These are phyloP conservation scores for Drosophila nannoptera DNA, from an alignment of 1,140 invertebrate genomes.

Conservation along the genomic window DNA sequence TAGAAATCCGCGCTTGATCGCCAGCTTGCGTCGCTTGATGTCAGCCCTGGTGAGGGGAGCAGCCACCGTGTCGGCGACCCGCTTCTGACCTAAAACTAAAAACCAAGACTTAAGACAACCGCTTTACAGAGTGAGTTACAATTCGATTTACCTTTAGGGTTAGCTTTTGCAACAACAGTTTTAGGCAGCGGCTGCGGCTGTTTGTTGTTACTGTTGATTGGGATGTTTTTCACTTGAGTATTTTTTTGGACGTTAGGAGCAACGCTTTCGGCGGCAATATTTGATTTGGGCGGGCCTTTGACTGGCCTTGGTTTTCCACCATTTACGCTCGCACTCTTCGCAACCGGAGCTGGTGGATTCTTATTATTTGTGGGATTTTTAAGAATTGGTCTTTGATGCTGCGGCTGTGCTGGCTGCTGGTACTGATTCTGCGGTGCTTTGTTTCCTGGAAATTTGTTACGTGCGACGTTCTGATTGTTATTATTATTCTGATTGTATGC, in stretches of 20 bases:
- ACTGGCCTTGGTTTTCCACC: conserved; percentile 9
- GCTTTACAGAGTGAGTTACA: neutral
- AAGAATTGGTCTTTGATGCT: conserved; percentile 8
- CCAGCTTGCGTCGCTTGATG: conserved; percentile 57
- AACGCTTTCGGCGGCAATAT: conserved; percentile 1
- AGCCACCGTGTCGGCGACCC: conserved; percentile 15
- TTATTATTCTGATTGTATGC: neutral
- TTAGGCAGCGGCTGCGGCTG: neutral
- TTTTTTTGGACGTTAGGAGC: conserved; percentile 6
- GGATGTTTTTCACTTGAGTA: conserved; percentile 27
- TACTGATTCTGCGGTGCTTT: neutral
- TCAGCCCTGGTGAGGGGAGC: conserved; percentile 43
- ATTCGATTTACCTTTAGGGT: conserved; percentile 9
- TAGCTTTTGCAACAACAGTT: neutral
- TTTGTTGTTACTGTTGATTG: conserved; percentile 11
- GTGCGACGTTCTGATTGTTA: neutral
- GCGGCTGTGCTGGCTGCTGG: neutral
- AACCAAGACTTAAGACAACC: neutral
- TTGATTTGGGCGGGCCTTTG: neutral
- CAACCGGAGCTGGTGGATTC: neutral
- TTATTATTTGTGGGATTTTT: neutral
- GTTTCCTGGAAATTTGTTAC: neutral
- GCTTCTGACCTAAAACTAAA: conserved; percentile 42
- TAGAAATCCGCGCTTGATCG: conserved; percentile 60
- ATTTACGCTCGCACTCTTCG: conserved; percentile 12